A percentile compares a stretch with the other conserved stretches of the same genome.
Conservation (phyloP, 2,113 vertebrate species). For the Tringa solitaria region DNA sequence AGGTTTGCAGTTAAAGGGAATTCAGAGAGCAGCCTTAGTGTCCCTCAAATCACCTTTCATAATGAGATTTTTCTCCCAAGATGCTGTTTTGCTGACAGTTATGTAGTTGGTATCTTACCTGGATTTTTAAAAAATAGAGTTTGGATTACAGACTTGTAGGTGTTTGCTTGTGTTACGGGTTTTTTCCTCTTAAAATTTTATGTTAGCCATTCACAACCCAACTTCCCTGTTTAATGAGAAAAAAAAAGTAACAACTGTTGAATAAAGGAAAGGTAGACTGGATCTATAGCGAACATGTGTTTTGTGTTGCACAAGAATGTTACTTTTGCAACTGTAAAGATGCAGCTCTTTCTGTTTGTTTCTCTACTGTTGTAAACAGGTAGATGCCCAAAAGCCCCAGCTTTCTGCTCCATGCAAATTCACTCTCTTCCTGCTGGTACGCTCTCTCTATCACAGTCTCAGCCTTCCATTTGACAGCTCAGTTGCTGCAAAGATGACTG, state of each 20-base stretch:
- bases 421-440: neutral
- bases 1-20: neutral
- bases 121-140: neutral
- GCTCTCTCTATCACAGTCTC: neutral
- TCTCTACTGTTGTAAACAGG: neutral
- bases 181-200: neutral
- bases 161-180: rapidly evolving
- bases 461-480: neutral
- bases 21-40: neutral
- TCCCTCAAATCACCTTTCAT: neutral
- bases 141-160: neutral
- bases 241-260: neutral
- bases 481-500: neutral
- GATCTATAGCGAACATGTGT: neutral
- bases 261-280: neutral
- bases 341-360: neutral
- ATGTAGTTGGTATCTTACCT: neutral
- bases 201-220: neutral
- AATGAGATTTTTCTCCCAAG: neutral
- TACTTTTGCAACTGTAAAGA: neutral
- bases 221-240: neutral
- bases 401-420: neutral
- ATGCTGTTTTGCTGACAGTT: neutral
- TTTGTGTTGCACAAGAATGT: neutral
- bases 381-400: neutral